Evolutionary conservation across 53 echinoderm and acorn worm genomes (phyloP), one percentile per base, ranked within the genome.

Genomic region (Crossaster papposus): DNA sequence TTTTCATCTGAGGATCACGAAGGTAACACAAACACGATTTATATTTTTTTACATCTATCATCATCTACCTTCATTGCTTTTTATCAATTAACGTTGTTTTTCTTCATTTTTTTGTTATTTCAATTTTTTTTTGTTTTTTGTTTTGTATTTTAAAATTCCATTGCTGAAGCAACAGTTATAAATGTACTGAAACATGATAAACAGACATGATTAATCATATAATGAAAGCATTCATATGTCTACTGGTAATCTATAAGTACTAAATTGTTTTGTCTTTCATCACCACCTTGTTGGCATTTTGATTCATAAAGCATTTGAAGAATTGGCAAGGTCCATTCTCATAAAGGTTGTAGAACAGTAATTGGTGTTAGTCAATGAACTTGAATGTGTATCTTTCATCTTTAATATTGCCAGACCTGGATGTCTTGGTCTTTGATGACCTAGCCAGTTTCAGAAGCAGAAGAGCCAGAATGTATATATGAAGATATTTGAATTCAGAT

Each of bases 11-110:
- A 87, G 36, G 62, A 75, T 53, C 76, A 30, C 55, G 87, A 87
- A 87, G 87, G 87, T 87, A 87, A 86, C 54, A 44, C 33, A 30
- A 72, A 24, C n/a, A n/a, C 32, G 29, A 44, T 18, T 31, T 9
- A 62, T 20, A n/a, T n/a, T n/a, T n/a, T 58, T 4, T 17, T 79
- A 13, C 76, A 1, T 22, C 36, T 22, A 6, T 26, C 79, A 52
- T 79, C 79, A 53, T 53, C 53, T 51, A 28, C 53, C 79, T 23
- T 34, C 51, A 28, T 83, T 30, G 70, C 81, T 68, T 32, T 14
- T 15, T 51, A 72, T 32, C 51, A 32, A 80, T 55, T 17, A 58
- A 58, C 58, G 22, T 58, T n/a, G 58, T 58, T 15, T 58, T 20
- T 17, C 17, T 58, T 0, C 22, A 18, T 58, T 18, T 58, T 58